Base-by-base conservation (phyloP, 1,140 invertebrate species). In the Cydia splendana region DNA sequence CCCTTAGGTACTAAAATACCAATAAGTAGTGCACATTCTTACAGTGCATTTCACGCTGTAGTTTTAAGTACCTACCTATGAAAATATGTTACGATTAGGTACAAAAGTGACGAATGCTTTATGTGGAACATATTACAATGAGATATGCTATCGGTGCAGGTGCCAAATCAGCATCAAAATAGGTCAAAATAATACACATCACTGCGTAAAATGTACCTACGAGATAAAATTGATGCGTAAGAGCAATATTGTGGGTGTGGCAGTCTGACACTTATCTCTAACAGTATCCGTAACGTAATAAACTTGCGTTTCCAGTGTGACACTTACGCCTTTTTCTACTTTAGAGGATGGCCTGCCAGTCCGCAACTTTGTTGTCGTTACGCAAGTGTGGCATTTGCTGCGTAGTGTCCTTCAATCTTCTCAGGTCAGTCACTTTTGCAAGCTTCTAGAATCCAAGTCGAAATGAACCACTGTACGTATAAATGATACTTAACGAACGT, bases 391-490 rank as follows among this genome's bases (percentile, higher is more conserved):
- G 57, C 57, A 62, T 62, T 62, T 62, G 57, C 67, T 71, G 67
- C n/a, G 67, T 18, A 5, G 34, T 20, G 67, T 34, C 67, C 67
- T 71, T 71, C 67, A 71, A 71, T 18, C 34, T 42, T n/a, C 67
- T n/a, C 7, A 38, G 67, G 67, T 71, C 34, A 71, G 30, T 71
- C 67, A 71, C 67, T 71, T 71, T 71, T 71, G 67, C 30, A 71
- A 71, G 30, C 30, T 71, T 71, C 30, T 38, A 45, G 67, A 71
- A 71, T 15, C 45, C 12, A 48, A 48, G 12, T 13, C 13, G 45
- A 48, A 48, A 48, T 48, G 45, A 48, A 48, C 10, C 45, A 45
- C 42, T 45, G 42, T 38, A 38, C 34, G 34, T 45, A n/a, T n/a
- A n/a, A n/a, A n/a, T n/a, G n/a, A n/a, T 45, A 13, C 42, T 48